These are phyloP conservation scores for Agrilus biguttatus DNA, from an alignment of 2,888 invertebrate species.

Conservation along the genomic window DNA sequence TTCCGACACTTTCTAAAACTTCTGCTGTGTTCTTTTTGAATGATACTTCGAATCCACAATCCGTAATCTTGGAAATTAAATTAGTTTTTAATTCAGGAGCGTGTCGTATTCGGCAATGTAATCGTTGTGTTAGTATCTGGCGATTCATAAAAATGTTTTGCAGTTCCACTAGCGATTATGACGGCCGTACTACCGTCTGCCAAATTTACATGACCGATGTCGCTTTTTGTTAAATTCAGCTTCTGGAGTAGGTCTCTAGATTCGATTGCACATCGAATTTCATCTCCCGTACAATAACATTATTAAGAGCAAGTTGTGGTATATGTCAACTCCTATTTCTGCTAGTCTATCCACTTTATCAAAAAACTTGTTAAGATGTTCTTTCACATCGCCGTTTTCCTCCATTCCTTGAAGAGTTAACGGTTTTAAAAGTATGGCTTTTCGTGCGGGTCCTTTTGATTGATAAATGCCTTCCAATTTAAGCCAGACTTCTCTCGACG, in stretches of 20 bases:
- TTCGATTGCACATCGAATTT: constrained; percentile 23
- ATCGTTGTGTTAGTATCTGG: background rate
- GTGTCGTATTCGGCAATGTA: background rate
- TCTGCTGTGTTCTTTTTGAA: constrained; percentile 5
- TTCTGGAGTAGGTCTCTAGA: constrained; percentile 19
- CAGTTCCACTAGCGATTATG: background rate
- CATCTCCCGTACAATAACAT: constrained; percentile 22
- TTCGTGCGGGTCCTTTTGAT: too few relatives aligned
- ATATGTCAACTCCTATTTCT: constrained; percentile 16
- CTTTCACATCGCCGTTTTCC: constrained; percentile 17
- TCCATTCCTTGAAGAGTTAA: too few relatives aligned
- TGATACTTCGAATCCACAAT: constrained; percentile 4
- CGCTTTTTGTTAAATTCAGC: background rate
- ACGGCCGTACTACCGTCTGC: background rate
- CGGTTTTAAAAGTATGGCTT: too few relatives aligned
- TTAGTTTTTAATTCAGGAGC: constrained; percentile 7
- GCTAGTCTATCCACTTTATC: constrained; percentile 21
- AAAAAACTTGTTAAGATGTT: constrained; percentile 21
- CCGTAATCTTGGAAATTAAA: constrained; percentile 8
- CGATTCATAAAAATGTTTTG: background rate
- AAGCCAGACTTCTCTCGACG: too few relatives aligned
- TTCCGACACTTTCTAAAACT: constrained; percentile 2
- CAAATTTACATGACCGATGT: background rate
- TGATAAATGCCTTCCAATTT: too few relatives aligned
- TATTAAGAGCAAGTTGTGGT: constrained; percentile 15